These are phyloP conservation scores for Atethmia centrago DNA, from an alignment of 2,888 invertebrate genomes.

Conservation along the genomic window DNA sequence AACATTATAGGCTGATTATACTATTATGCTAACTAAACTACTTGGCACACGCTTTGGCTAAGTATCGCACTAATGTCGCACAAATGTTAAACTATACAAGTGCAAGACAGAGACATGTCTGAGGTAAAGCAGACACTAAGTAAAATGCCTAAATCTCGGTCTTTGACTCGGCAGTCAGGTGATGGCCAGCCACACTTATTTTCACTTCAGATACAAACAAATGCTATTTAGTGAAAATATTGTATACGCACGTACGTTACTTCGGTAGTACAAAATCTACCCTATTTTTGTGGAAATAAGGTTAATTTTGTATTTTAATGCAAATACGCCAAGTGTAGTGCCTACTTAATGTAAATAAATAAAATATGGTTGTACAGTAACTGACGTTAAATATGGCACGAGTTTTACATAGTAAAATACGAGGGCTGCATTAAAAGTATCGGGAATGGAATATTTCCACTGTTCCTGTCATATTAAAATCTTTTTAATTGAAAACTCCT, in stretches of 20 bases:
- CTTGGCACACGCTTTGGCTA: conserved; percentile 8
- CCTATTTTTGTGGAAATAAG: neutral
- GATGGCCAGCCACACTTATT: conserved; percentile 70
- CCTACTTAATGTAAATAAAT: neutral
- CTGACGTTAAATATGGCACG: neutral
- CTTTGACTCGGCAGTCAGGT: conserved; percentile 49
- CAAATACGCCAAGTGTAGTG: neutral
- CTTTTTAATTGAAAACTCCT: too few relatives aligned
- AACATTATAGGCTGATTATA: too few relatives aligned
- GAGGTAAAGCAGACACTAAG: conserved; percentile 1
- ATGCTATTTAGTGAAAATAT: conserved; percentile 59
- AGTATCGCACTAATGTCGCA: neutral
- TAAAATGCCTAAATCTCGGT: conserved; percentile 27
- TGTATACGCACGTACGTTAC: conserved; percentile 23
- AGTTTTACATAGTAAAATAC: too few relatives aligned
- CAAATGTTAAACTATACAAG: neutral
- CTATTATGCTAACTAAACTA: conserved; percentile 31
- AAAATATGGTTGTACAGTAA: neutral
- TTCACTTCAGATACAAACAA: conserved; percentile 66
- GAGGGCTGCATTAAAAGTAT: too few relatives aligned
- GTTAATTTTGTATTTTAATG: neutral
- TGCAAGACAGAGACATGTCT: conserved; percentile 7
- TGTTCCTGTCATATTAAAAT: too few relatives aligned
- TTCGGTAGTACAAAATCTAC: neutral
- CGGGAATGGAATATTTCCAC: too few relatives aligned